phyloP scores from a whole-genome alignment of 2,797 vertebrate genomes.

The Lepilemur septentrionalis region DNA sequence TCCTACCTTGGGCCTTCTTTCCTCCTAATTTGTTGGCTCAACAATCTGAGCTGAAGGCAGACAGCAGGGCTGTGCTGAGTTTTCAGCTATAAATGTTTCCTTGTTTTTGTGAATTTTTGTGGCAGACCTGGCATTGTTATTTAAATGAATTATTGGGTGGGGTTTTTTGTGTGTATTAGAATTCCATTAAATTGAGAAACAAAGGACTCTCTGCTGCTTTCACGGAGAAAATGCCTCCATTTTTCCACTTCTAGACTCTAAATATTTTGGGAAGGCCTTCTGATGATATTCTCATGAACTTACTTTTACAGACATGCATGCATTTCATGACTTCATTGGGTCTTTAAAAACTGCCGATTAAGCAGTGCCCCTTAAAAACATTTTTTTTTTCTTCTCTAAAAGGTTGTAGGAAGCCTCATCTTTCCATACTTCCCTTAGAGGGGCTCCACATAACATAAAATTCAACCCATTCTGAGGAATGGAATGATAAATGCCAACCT shows the following conservation, averaged over 20 bases:
- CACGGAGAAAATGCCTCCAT: slow-evolving; percentile 32
- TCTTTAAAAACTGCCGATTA: not conserved
- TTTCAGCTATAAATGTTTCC: slow-evolving; percentile 77
- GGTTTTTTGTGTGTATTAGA: slow-evolving; percentile 49
- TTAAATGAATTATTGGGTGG: slow-evolving; percentile 73
- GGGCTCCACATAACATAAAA: not conserved
- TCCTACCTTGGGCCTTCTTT: slow-evolving; percentile 58
- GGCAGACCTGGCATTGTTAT: slow-evolving; percentile 75
- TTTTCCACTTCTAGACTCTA: not conserved
- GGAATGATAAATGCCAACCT: not conserved
- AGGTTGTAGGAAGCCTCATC: slow-evolving; percentile 1
- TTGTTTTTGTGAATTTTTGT: slow-evolving; percentile 66
- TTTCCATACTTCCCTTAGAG: slow-evolving; percentile 3
- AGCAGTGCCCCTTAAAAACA: not conserved
- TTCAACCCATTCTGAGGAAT: not conserved
- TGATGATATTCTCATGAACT: not conserved
- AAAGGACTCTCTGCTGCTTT: slow-evolving; percentile 70
- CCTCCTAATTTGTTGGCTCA: slow-evolving; percentile 73
- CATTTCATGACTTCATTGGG: not conserved
- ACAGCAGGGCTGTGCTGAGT: slow-evolving; percentile 69
- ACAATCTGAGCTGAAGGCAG: slow-evolving; percentile 73
- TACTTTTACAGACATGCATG: not conserved
- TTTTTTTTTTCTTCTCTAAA: not conserved
- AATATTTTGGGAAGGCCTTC: not conserved
- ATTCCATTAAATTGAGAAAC: slow-evolving; percentile 74